Conservation (phyloP, 2,797 vertebrate species). For the Mus spretus region DNA sequence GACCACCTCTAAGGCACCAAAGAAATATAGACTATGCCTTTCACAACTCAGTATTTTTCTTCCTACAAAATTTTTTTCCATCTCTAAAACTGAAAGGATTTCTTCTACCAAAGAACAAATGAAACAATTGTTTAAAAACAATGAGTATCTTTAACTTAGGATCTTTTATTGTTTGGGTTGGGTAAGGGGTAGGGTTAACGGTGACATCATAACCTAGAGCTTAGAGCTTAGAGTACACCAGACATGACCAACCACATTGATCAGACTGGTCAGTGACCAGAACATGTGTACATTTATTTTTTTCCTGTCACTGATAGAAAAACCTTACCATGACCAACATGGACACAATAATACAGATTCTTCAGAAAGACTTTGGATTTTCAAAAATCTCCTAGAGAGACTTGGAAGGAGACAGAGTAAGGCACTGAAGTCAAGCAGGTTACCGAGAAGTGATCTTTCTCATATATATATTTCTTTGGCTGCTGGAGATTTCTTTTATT, state of each 20-base stretch:
- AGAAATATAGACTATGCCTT: slow-evolving; percentile 57
- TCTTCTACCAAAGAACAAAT: slow-evolving; percentile 67
- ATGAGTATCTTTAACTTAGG: slow-evolving; percentile 61
- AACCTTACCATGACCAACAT: slow-evolving; percentile 23
- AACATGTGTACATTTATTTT: neutral
- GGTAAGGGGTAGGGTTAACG: neutral
- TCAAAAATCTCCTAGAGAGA: slow-evolving; percentile 49
- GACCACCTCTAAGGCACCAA: slow-evolving; percentile 91
- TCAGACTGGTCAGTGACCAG: slow-evolving; percentile 18
- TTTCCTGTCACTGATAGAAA: slow-evolving; percentile 16
- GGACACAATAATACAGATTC: slow-evolving; percentile 46
- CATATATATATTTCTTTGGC: slow-evolving; percentile 76
- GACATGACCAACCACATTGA: neutral
- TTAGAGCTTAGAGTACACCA: slow-evolving; percentile 52
- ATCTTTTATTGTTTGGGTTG: neutral
- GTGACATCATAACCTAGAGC: neutral
- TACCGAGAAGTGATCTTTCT: slow-evolving; percentile 68
- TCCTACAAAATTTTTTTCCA: slow-evolving; percentile 59
- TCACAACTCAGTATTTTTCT: slow-evolving; percentile 82
- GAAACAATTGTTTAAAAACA: slow-evolving; percentile 60
- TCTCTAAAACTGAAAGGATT: slow-evolving; percentile 65
- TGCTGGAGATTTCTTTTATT: slow-evolving; percentile 76
- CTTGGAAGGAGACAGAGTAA: slow-evolving; percentile 70
- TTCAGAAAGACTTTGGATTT: slow-evolving; percentile 75
- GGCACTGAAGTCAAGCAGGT: slow-evolving; percentile 77